Percentiles rank a stretch among this genome's conserved stretches.
These are phyloP conservation scores for Turdus rufiventris DNA, from an alignment of 2,113 vertebrate species.

Conservation along the genomic window DNA sequence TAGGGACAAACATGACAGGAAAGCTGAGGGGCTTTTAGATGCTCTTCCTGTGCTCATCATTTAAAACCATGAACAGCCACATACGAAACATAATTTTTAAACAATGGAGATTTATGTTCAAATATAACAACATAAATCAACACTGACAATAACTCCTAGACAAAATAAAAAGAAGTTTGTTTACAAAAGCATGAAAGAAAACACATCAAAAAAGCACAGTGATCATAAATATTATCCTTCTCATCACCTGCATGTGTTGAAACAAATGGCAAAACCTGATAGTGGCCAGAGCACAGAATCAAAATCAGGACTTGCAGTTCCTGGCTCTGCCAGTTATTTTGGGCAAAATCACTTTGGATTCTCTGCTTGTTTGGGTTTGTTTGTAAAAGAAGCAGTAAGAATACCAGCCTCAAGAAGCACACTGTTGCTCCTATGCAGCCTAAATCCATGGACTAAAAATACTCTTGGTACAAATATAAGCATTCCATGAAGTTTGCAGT, in stretches of 20 bases:
- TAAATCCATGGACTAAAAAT: not conserved
- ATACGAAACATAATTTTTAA: not conserved
- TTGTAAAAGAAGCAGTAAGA: not conserved
- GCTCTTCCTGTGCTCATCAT: not conserved
- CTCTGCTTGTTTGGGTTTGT: not conserved
- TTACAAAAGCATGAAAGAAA: slow-evolving; percentile 1
- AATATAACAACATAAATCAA: not conserved
- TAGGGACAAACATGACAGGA: not conserved
- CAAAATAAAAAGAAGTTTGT: not conserved
- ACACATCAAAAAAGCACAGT: not conserved
- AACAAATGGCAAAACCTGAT: not conserved
- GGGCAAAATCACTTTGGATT: not conserved
- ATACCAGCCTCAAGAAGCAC: not conserved
- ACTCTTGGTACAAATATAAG: not conserved
- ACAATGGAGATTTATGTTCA: not conserved
- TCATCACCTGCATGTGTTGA: not conserved
- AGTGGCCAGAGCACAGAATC: not conserved
- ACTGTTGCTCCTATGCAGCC: not conserved
- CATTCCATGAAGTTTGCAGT: not conserved
- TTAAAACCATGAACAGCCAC: not conserved
- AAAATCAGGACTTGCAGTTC: not conserved
- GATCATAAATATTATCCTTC: not conserved
- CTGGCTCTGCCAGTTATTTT: not conserved
- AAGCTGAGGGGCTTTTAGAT: not conserved
- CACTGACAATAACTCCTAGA: not conserved